Evolutionary conservation across 2,797 vertebrate genomes (phyloP), one percentile per base, ranked within the genome.

Genomic region (Coregonus sp.): DNA sequence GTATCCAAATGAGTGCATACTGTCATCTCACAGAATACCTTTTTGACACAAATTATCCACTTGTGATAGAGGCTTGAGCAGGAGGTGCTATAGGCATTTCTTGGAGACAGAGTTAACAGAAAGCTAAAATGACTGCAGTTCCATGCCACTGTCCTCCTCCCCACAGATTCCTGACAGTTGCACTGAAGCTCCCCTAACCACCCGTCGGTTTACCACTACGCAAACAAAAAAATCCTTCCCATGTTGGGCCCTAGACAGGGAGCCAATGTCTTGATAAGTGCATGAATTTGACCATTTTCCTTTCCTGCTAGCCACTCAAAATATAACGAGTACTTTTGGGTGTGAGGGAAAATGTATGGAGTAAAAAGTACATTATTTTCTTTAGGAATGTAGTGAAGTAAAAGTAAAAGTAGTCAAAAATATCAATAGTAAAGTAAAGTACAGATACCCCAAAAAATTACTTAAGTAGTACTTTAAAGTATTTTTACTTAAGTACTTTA

Each of bases 81-180:
- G 40, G 40, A 47, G 9, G 3, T 54, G 9, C 40, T 47, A 9
- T 47, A 47, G 40, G 2, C 40, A 47, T 47, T 47, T 47, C 40
- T 15, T 54, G 52, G 14, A 11, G 25, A 29, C 12, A 66, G 4
- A 74, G n/a, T 37, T 37, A 40, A 59, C 31, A 63, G 7, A 59
- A 65, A 20, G 35, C 73, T 40, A 9, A 4, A 75, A 31, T 11
- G 51, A 77, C 66, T 69, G 31, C 68, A 50, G 75, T 25, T 25
- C 25, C 25, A 25, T 25, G 25, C 25, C 25, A 25, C 25, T 25
- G 56, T 25, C 25, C 5, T 47, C 9, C 68, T 68, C 67, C 72
- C 74, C 74, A 72, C 75, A 65, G 37, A 82, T 83, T 84, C 65
- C 66, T 78, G 73, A 37, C 40, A 67, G 16, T 72, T 71, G 31